Evolutionary conservation across 2,797 vertebrate species (phyloP).

Genomic region (Rhabdomys pumilio): DNA sequence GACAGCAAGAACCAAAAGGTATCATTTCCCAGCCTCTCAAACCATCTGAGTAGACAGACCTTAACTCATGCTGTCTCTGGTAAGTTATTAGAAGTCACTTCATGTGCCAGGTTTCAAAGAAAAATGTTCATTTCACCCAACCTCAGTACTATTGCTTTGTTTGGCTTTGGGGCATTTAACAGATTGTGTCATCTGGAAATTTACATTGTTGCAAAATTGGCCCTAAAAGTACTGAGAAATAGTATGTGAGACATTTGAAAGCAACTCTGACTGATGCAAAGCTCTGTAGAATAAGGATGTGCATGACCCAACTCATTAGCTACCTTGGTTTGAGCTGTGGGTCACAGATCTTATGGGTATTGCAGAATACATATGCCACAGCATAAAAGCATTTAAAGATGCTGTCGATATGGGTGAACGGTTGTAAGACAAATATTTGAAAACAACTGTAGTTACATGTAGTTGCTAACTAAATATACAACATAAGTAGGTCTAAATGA

Average conservation of each 20-base stretch:
- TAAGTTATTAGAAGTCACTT: slow-evolving; percentile 76
- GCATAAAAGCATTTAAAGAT: not conserved
- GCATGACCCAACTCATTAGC: not conserved
- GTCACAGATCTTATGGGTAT: not conserved
- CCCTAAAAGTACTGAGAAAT: slow-evolving; percentile 51
- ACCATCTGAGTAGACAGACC: slow-evolving; percentile 30
- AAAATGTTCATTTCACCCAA: slow-evolving; percentile 72
- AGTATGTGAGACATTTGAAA: slow-evolving; percentile 58
- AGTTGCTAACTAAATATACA: not conserved
- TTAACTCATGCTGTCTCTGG: slow-evolving; percentile 15
- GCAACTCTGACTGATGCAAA: slow-evolving; percentile 52
- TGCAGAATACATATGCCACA: not conserved
- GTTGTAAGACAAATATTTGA: not conserved
- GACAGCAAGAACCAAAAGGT: slow-evolving; percentile 46
- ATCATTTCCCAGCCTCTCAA: slow-evolving; percentile 72
- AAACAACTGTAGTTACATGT: not conserved
- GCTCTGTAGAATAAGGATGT: slow-evolving; percentile 42
- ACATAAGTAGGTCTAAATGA: not conserved
- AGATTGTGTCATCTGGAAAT: slow-evolving; percentile 77
- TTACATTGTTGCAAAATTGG: slow-evolving; percentile 73
- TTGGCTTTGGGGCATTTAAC: slow-evolving; percentile 68
- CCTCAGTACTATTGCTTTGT: slow-evolving; percentile 66
- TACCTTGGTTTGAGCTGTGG: not conserved
- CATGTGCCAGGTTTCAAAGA: slow-evolving; percentile 71
- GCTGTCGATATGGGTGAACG: not conserved